A percentile compares a stretch with the other conserved stretches of the same genome.
Evolutionary conservation across 2,797 vertebrate species (phyloP).

Genomic region (Pelochelys cantorii): DNA sequence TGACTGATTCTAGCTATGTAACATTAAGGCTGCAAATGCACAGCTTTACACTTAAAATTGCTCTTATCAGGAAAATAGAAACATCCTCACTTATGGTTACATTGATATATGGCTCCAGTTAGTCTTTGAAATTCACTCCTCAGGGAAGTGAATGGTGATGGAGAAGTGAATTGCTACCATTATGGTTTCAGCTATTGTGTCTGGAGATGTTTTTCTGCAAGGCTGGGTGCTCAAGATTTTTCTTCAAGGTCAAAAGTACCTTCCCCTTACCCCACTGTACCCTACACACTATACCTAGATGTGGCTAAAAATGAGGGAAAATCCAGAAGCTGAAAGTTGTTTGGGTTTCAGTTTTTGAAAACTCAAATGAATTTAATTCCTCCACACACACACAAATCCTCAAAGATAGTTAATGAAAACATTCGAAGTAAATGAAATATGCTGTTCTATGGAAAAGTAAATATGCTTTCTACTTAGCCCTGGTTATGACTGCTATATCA

Average conservation of each 20-base stretch:
- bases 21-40: accelerated
- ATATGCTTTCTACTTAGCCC: not conserved
- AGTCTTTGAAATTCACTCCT: not conserved
- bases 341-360: not conserved
- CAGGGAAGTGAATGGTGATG: not conserved
- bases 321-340: not conserved
- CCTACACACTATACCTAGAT: not conserved
- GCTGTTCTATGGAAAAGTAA: not conserved
- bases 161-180: not conserved
- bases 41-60: not conserved
- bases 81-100: not conserved
- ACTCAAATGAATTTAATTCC: not conserved
- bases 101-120: not conserved
- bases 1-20: not conserved
- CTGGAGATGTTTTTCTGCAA: not conserved
- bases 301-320: not conserved
- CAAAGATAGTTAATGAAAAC: not conserved
- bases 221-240: not conserved
- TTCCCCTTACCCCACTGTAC: not conserved
- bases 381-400: not conserved
- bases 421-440: not conserved
- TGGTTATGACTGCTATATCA: not conserved
- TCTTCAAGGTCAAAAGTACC: not conserved
- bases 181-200: accelerated
- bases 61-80: not conserved